Evolutionary conservation across 2,113 vertebrate genomes (phyloP), one percentile per base, ranked within the genome.

Genomic region (Climacteris rufus): DNA sequence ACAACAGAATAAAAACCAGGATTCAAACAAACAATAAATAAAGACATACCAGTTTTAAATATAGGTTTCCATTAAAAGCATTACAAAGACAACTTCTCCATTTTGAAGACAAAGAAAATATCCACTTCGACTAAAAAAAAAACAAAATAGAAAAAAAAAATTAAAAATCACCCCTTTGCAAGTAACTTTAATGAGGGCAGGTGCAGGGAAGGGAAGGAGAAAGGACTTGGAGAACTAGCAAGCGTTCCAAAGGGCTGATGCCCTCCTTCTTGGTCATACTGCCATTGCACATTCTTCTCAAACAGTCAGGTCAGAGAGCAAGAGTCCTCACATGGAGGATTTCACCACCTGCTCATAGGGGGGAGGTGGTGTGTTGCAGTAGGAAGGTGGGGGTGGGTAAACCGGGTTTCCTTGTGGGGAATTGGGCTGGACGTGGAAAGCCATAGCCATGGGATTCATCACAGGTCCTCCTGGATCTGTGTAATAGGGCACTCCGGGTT

Each of bases 341-440:
- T 98, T 99, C 95, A 99, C 98, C 91, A 99, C 98, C 97, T 99
- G 99, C 94, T 99, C 99, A 0, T 99, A 99, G 1, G 99, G 98
- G 2, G 99, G 99, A 4, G 99, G 99, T 4, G 99, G 99, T 6
- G 99, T 99, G 98, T 98, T 99, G 98, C 98, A 99, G 97, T 99
- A 99, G 71, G 99, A 99, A 2, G 99, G 99, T 11, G 99, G 99
- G 1, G 99, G 99, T 1, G 99, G 99, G 45, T 99, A 99, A 78
- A 98, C 89, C 0, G 96, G 97, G 96, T 98, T 98, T 94, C 98
- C 98, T 59, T 98, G 99, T 7, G 99, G 96, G 42, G 99, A 98
- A 71, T 97, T 98, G 31, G 99, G 98, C 79, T 99, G 99, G 33
- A 98, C 97, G 0, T 98, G 98, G 87, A 98, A 99, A 35, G 98